Evolutionary conservation across 2,113 vertebrate genomes (phyloP).

Genomic region (Marmota monax): DNA sequence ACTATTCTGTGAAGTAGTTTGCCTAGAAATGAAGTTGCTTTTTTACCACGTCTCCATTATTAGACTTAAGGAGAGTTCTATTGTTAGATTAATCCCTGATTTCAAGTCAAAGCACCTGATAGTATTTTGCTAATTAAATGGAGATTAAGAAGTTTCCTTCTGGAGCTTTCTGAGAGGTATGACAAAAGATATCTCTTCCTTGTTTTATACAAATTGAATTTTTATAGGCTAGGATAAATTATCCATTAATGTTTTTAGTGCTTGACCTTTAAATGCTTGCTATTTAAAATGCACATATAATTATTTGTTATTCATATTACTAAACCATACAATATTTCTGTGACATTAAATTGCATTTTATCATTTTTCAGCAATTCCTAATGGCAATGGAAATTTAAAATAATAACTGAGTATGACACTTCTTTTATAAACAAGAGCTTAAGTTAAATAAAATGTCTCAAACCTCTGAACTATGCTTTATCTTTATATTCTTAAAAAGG

Average conservation of each 20-base stretch:
- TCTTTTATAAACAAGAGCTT: conserved; percentile 36
- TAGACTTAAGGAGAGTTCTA: neutral
- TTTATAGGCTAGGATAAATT: neutral
- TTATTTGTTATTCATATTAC: neutral
- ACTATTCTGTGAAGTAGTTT: neutral
- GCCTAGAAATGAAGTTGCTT: conserved; percentile 1
- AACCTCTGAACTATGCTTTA: neutral
- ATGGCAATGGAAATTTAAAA: neutral
- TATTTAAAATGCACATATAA: neutral
- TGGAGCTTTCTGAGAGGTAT: neutral
- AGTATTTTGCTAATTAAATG: neutral
- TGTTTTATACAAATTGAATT: neutral
- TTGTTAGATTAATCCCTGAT: neutral
- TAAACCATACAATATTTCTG: neutral
- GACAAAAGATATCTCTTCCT: neutral
- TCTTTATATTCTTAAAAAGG: neutral
- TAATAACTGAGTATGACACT: neutral
- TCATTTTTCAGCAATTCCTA: neutral
- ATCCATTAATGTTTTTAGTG: neutral
- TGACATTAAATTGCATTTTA: neutral
- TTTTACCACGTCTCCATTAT: neutral
- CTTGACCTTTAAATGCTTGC: neutral
- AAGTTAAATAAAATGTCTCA: neutral
- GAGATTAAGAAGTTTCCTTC: neutral
- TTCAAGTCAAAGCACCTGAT: neutral